Percentiles rank a stretch among this genome's conserved stretches.
phyloP scores from a whole-genome alignment of 2,113 vertebrate species.

The Crotalus helleri region DNA sequence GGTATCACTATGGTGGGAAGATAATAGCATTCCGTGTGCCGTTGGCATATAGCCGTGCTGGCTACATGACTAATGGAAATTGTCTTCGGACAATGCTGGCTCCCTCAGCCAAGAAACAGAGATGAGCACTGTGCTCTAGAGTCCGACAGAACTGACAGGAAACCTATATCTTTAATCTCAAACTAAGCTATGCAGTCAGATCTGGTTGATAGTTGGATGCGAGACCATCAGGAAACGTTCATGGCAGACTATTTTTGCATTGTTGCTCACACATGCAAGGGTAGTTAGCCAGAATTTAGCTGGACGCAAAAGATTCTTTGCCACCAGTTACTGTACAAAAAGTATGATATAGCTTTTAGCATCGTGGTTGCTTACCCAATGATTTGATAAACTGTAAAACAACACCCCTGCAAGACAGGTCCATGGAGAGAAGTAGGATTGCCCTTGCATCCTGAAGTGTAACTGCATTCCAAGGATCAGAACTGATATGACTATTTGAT shows the following conservation, averaged over 20 bases:
- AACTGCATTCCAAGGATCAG: background rate
- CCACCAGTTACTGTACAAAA: background rate
- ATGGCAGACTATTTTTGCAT: background rate
- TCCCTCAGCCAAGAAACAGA: too few relatives aligned
- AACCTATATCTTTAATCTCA: background rate
- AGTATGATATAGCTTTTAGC: background rate
- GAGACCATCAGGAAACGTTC: background rate
- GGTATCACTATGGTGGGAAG: too few relatives aligned
- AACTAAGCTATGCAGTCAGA: background rate
- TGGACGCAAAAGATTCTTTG: background rate
- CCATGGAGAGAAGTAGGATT: background rate
- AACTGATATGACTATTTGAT: background rate
- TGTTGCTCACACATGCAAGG: background rate
- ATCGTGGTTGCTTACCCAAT: background rate
- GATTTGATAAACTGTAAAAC: background rate
- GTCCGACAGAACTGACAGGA: too few relatives aligned
- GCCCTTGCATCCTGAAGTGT: background rate
- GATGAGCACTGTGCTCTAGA: too few relatives aligned
- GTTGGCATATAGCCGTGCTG: too few relatives aligned
- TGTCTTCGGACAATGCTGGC: too few relatives aligned
- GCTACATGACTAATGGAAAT: too few relatives aligned
- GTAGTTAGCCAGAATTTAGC: background rate
- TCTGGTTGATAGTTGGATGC: background rate
- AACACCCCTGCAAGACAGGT: background rate
- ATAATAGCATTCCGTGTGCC: too few relatives aligned